A percentile compares a stretch with the other conserved stretches of the same genome.
These are phyloP conservation scores for Drosophila heteroneura DNA, from an alignment of 2,888 invertebrate genomes.

Conservation along the genomic window DNA sequence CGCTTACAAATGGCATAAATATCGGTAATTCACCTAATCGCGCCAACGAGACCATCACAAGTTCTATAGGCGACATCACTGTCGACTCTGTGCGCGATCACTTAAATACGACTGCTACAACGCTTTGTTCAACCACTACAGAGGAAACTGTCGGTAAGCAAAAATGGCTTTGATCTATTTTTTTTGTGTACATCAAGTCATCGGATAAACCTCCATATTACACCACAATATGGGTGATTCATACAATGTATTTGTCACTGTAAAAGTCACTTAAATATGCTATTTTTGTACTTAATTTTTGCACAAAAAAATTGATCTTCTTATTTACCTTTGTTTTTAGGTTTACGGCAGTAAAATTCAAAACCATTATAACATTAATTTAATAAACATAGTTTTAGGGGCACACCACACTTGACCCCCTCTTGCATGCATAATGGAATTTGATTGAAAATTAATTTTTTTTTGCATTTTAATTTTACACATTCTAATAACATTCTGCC, in stretches of 20 bases:
- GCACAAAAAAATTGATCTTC: slow-evolving; percentile 14
- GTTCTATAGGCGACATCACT: slow-evolving; percentile 94
- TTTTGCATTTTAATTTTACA: background rate
- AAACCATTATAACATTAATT: slow-evolving; percentile 14
- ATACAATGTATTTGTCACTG: slow-evolving; percentile 12
- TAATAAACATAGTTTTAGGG: slow-evolving; percentile 20
- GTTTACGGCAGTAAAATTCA: slow-evolving; percentile 42
- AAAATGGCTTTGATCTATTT: background rate
- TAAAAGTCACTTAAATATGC: slow-evolving; percentile 1
- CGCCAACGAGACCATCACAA: slow-evolving; percentile 86
- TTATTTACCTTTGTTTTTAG: slow-evolving; percentile 61
- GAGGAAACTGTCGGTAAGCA: slow-evolving; percentile 85
- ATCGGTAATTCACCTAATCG: slow-evolving; percentile 85
- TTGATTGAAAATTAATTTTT: slow-evolving; percentile 2
- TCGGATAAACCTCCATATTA: background rate
- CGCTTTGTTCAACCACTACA: slow-evolving; percentile 85
- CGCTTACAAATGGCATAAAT: slow-evolving; percentile 86
- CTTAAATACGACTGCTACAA: slow-evolving; percentile 86
- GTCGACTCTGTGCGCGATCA: slow-evolving; percentile 97
- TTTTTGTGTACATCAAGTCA: slow-evolving; percentile 6
- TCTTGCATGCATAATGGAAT: slow-evolving; percentile 40
- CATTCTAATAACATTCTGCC: slow-evolving; percentile 2
- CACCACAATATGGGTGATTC: background rate
- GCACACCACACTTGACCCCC: slow-evolving; percentile 12
- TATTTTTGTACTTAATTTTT: background rate